Percentiles rank a stretch among this genome's conserved stretches.
Conservation (phyloP, 2,113 vertebrate species). For the Promerops cafer region DNA sequence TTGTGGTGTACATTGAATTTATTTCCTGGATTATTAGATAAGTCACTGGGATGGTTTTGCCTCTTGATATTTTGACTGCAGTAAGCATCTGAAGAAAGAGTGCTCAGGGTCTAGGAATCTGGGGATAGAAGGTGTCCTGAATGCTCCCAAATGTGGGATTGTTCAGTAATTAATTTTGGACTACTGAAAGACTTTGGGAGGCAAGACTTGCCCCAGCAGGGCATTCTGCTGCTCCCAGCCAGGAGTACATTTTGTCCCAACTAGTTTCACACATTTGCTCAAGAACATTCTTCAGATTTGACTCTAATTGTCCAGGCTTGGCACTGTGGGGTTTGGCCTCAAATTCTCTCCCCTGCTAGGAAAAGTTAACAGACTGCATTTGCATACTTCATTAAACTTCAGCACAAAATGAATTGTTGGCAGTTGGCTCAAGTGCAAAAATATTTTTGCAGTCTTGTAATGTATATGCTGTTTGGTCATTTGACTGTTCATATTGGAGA, state of each 20-base stretch:
- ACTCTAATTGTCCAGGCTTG: not conserved
- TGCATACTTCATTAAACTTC: not conserved
- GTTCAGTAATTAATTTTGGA: not conserved
- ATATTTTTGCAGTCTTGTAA: not conserved
- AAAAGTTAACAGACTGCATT: not conserved
- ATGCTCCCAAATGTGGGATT: not conserved
- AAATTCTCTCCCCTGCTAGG: fast-evolving
- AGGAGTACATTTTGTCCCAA: not conserved
- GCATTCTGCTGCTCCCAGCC: not conserved
- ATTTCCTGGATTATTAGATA: not conserved
- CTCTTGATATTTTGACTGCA: not conserved
- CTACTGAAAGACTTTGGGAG: not conserved
- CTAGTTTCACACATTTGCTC: not conserved
- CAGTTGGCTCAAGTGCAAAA: not conserved
- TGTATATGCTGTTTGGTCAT: not conserved
- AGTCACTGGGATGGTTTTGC: not conserved
- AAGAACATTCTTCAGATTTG: not conserved
- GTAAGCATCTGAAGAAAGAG: not conserved
- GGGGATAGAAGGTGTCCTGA: not conserved
- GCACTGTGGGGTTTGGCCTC: not conserved
- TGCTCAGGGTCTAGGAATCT: not conserved
- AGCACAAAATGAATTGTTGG: not conserved
- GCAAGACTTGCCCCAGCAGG: not conserved
- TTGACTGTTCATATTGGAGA: not conserved
- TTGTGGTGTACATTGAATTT: not conserved